Base-by-base conservation (phyloP, 2,888 invertebrate species). In the Lithophane semibrunnea region DNA sequence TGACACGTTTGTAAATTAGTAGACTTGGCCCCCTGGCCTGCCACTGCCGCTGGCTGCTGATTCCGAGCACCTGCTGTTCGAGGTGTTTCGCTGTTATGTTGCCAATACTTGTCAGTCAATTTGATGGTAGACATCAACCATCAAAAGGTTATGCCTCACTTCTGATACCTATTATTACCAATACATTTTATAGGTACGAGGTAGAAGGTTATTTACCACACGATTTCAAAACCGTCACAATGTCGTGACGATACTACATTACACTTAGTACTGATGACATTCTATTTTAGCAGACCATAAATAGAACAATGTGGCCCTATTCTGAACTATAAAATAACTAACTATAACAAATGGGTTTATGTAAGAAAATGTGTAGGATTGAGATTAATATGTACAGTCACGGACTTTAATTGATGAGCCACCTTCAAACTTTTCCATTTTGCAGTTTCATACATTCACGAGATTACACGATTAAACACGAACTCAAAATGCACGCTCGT, bases 231-330 rank as follows among this genome's bases (percentile, higher is more conserved):
- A 54, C 29, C 16, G 56, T 58, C 24, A 54, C 13, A 42, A 74
- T 75, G 10, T 16, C 82, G 70, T 80, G 77, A 44, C 65, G 16
- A 61, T 44, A 49, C 16, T 37, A 44, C 58, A 75, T 81, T 44
- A 79, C 24, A 69, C 73, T 75, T 21, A 42, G 13, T 16, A 7
- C 29, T 78, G 58, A 42, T 49, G 44, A 44, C 13, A 63, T 67
- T 76, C 67, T n/a, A 37, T 37, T 49, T 73, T 58, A 63, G 52
- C 63, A 37, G 24, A 44, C 52, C 54, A 21, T 80, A 54, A 71
- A 80, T 70, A 80, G 49, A 70, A 66, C 21, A 54, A 18, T 69
- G 67, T 71, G 54, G 60, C 54, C 56, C 42, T 65, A 24, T 73
- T 68, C 10, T 29, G 44, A 9, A 61, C 16, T 52, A 13, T 54